Evolutionary conservation across 2,113 vertebrate genomes (phyloP), one percentile per base, ranked within the genome.

Genomic region (Lonchura striata): DNA sequence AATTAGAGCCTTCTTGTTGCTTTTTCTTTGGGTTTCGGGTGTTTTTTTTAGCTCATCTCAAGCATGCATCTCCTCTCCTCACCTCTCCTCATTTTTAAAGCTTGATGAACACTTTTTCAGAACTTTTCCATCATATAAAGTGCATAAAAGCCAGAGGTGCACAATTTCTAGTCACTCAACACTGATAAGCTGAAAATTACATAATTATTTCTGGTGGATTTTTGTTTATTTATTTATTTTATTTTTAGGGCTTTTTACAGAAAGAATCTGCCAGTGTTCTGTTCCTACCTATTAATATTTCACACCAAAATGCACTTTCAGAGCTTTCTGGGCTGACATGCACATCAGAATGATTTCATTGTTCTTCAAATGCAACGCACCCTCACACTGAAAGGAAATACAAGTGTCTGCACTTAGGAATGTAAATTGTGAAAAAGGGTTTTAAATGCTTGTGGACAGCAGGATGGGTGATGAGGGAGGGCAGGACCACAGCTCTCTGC

Each of bases 211-310:
- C 91, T 86, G 33, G 79, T 92, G 75, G 53, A 9, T 76, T 71
- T 89, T 14, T 4, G 65, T 86, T 82, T 39, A 75, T 8, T 21
- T 16, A 75, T 8, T 53, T 39, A 39, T 39, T 21, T 16, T 63
- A 56, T 90, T 96, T 95, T 93, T 92, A 92, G 91, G 64, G 92
- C 96, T 97, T 94, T n/a, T 97, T 96, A 92, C 80, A 93, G 94
- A 83, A 93, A 93, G 69, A 87, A 81, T 90, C 68, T 86, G 64
- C 53, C 68, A 75, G 72, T 56, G 59, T 96, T 96, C 94, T 93
- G 30, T 88, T 94, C 88, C 35, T 86, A 81, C 52, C 79, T 95
- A 97, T 97, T 94, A 97, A 97, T 97, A 97, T 97, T 97, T 97
- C 95, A 96, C 96, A 94, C 92, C 60, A 94, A 92, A 96, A 93